Conservation (phyloP, 1,140 invertebrate species). For the Sitodiplosis mosellana region DNA sequence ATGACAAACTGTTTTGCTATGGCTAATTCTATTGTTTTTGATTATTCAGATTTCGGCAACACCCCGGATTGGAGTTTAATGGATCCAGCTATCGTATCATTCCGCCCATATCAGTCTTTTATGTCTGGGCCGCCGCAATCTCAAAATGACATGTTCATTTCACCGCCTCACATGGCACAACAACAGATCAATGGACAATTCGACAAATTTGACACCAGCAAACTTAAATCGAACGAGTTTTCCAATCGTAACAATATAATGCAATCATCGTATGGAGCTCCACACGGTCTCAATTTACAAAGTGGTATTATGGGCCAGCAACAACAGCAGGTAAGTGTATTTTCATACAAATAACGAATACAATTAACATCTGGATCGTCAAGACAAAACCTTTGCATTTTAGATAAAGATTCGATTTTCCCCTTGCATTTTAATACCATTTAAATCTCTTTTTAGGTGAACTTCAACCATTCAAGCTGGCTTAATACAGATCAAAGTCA, state of each 20-base stretch:
- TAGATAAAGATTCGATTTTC: not conserved
- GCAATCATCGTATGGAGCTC: constrained; percentile 10
- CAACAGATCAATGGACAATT: constrained; percentile 12
- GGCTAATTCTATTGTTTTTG: not conserved
- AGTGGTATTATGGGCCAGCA: constrained; percentile 16
- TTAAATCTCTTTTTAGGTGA: not conserved
- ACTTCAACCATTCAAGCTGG: not conserved
- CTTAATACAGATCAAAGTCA: not conserved
- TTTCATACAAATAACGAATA: constrained; percentile 24
- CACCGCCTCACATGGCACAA: constrained; percentile 8
- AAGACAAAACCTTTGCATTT: not conserved
- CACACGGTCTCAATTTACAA: constrained; percentile 12
- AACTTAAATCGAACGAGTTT: constrained; percentile 1
- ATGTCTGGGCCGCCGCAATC: constrained; percentile 11
- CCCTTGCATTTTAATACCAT: not conserved
- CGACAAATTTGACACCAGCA: not conserved
- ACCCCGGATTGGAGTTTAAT: constrained; percentile 22
- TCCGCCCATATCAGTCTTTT: constrained; percentile 22
- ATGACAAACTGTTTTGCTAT: too few relatives aligned
- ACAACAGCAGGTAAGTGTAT: constrained; percentile 24
- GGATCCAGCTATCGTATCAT: constrained; percentile 25
- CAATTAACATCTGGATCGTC: constrained; percentile 14
- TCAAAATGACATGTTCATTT: constrained; percentile 17
- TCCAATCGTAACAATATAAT: constrained; percentile 9
- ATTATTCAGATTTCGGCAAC: constrained; percentile 13